Evolutionary conservation across 2,797 vertebrate genomes (phyloP).

Genomic region (Amblyraja radiata): DNA sequence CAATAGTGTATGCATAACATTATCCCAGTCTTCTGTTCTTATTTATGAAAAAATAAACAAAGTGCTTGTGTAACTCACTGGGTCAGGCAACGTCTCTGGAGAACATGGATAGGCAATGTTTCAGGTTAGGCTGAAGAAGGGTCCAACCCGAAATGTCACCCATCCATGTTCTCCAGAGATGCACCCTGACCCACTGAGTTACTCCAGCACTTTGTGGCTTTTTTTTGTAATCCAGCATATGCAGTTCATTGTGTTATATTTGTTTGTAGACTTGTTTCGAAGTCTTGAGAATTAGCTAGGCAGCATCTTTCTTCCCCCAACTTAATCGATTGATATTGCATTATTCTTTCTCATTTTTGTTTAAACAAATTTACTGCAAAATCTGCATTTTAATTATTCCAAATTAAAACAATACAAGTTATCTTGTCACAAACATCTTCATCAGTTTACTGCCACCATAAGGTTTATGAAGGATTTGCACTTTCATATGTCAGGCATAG

Average conservation of each 20-base stretch:
- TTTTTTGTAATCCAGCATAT: too few relatives aligned
- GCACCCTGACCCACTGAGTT: too few relatives aligned
- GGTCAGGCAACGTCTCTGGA: too few relatives aligned
- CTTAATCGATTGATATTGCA: neutral
- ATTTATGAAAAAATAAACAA: neutral
- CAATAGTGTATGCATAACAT: neutral
- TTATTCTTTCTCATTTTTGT: neutral
- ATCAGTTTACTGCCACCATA: conserved; percentile 36
- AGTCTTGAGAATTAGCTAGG: neutral
- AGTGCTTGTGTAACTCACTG: too few relatives aligned
- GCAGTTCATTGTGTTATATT: too few relatives aligned
- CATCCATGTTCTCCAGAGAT: too few relatives aligned
- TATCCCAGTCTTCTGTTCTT: neutral
- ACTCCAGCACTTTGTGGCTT: too few relatives aligned
- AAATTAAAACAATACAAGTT: neutral
- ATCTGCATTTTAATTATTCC: neutral
- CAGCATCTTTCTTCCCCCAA: too few relatives aligned
- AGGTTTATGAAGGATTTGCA: conserved; percentile 13
- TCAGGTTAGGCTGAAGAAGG: too few relatives aligned
- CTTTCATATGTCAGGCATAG: neutral
- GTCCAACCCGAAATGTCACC: too few relatives aligned
- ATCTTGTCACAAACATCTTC: neutral
- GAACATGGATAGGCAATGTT: too few relatives aligned
- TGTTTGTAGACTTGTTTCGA: neutral
- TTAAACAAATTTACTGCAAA: neutral